Evolutionary conservation across 2,888 invertebrate species (phyloP), one percentile per base, ranked within the genome.

Genomic region (Linyphia triangularis): DNA sequence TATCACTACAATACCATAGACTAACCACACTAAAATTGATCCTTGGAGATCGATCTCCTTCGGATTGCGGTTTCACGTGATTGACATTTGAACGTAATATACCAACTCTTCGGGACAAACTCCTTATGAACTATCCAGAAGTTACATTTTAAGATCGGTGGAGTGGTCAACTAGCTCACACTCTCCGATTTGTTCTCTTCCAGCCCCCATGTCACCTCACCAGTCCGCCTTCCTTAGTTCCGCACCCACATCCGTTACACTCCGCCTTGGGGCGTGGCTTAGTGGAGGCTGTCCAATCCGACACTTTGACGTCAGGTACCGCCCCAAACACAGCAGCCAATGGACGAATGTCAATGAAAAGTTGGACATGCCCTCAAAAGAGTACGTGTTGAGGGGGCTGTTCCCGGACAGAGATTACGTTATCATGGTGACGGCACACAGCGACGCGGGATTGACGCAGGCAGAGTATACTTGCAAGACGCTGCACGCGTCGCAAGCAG

Each of bases 151-250:
- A n/a, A n/a, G n/a, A n/a, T n/a, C n/a, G n/a, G n/a, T n/a, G n/a
- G n/a, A n/a, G n/a, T n/a, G n/a, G n/a, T n/a, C n/a, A n/a, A n/a
- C n/a, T n/a, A n/a, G n/a, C n/a, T n/a, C n/a, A n/a, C n/a, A n/a
- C n/a, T n/a, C 9, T 6, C 33, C 33, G 33, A 6, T n/a, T 51
- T 1, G 19, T 57, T 33, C 26, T 51, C 28, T 37, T 75, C 26
- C 91, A 93, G 93, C 91, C 33, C 92, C 93, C n/a, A 91, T 91
- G 90, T 92, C 93, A 0, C 90, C 92, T 6, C 92, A 92, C 69
- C 92, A 91, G 86, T 90, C 92, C 84, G 90, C 92, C 2, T 89
- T 93, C 67, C 16, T 90, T 9, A 84, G 91, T 5, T 90, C 92
- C n/a, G 93, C 93, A 89, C 91, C 91, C 4, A 92, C 92, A 4